Percentiles rank a stretch among this genome's conserved stretches.
phyloP scores from a whole-genome alignment of 2,113 vertebrate genomes.

The Zeus faber region DNA sequence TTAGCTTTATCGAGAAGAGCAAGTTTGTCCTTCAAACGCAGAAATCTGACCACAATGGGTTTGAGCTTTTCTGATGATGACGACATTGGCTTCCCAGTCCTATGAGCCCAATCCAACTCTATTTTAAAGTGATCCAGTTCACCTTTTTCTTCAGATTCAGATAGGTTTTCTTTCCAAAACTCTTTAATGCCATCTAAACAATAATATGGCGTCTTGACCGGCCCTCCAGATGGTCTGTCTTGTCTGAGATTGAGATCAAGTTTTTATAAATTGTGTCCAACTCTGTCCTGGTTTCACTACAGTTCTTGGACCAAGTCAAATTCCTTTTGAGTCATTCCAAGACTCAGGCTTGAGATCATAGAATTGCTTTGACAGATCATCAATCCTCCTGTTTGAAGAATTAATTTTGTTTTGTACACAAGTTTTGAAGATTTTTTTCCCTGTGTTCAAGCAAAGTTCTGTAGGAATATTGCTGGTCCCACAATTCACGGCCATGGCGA shows the following conservation, averaged over 20 bases:
- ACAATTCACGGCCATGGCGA: slow-evolving; percentile 17
- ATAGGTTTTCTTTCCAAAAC: neutral
- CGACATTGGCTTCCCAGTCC: neutral
- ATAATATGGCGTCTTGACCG: slow-evolving; percentile 10
- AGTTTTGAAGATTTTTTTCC: slow-evolving; percentile 2
- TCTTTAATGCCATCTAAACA: slow-evolving; percentile 11
- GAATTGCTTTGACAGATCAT: slow-evolving; percentile 12
- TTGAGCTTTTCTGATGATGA: too few species aligned
- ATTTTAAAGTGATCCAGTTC: neutral
- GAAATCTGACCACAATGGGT: too few species aligned
- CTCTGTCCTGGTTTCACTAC: slow-evolving; percentile 11
- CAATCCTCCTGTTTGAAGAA: slow-evolving; percentile 2
- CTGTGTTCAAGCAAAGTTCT: slow-evolving; percentile 15
- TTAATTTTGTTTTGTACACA: slow-evolving; percentile 9
- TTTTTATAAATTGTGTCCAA: slow-evolving; percentile 7
- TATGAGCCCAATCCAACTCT: slow-evolving; percentile 1
- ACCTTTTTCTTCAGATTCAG: neutral
- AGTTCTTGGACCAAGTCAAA: neutral
- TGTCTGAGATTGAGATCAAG: slow-evolving; percentile 16
- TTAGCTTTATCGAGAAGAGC: too few species aligned
- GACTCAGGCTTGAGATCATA: slow-evolving; percentile 4
- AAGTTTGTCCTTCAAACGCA: too few species aligned
- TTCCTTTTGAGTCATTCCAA: neutral
- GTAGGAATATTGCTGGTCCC: slow-evolving; percentile 12
- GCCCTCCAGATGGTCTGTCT: slow-evolving; percentile 10